Evolutionary conservation across 2,888 invertebrate species (phyloP).

Genomic region (Euzetes globulus): DNA sequence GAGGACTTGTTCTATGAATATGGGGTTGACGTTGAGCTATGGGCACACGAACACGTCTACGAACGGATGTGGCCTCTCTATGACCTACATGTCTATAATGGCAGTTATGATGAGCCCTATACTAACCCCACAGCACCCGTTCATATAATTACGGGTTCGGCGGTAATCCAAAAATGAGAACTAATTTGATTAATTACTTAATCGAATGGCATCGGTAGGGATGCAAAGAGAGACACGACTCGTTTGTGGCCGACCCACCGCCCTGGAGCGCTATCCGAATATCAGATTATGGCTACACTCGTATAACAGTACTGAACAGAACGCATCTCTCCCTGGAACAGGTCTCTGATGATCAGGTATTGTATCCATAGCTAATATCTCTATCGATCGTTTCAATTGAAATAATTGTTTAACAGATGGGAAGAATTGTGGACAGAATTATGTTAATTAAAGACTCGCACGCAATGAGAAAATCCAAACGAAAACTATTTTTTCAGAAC

Average conservation of each 20-base stretch:
- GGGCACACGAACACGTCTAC: conserved; percentile 98
- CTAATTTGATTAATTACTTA: no score
- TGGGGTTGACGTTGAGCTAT: conserved; percentile 86
- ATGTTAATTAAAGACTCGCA: conserved; percentile 40
- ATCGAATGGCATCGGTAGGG: conserved; percentile 54
- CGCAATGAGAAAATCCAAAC: conserved; percentile 31
- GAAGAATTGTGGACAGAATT: conserved; percentile 40
- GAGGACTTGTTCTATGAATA: conserved; percentile 77
- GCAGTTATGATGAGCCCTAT: conserved; percentile 49
- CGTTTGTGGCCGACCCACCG: conserved; percentile 57
- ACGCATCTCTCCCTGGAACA: conserved; percentile 86
- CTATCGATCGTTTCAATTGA: no score
- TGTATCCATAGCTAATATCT: not conserved
- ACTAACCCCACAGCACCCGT: conserved; percentile 73
- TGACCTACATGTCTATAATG: conserved; percentile 55
- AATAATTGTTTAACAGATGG: conserved; percentile 35
- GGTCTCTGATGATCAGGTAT: conserved; percentile 51
- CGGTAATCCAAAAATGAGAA: conserved; percentile 27
- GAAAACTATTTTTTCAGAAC: not conserved
- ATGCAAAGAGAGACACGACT: conserved; percentile 73
- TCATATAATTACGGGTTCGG: conserved; percentile 70
- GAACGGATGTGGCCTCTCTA: conserved; percentile 92
- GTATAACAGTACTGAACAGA: conserved; percentile 64
- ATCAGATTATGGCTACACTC: conserved; percentile 83
- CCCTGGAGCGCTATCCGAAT: conserved; percentile 78